These are phyloP conservation scores for Sminthurinus aureus DNA, from an alignment of 2,888 invertebrate species.

Conservation along the genomic window DNA sequence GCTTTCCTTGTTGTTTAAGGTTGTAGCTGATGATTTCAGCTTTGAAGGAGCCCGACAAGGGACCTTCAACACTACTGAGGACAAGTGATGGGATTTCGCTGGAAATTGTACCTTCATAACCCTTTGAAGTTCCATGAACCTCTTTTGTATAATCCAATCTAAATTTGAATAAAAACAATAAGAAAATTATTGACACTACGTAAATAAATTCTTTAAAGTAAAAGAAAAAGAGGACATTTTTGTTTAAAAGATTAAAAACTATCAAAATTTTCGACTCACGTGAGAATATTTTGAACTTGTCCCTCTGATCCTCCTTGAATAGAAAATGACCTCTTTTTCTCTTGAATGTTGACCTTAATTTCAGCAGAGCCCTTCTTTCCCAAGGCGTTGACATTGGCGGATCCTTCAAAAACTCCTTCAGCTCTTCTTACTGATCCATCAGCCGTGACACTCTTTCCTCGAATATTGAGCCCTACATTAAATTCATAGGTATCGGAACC, in stretches of 20 bases:
- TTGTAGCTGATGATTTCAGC: constrained; percentile 1
- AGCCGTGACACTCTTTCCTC: background rate
- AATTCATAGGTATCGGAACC: background rate
- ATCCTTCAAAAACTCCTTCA: constrained; percentile 24
- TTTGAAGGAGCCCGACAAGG: constrained; percentile 13
- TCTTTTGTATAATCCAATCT: constrained; percentile 1
- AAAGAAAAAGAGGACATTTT: background rate
- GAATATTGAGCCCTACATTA: background rate
- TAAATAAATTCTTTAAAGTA: no score
- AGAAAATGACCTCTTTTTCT: background rate
- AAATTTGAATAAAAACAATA: background rate
- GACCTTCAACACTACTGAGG: background rate
- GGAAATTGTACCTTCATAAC: background rate
- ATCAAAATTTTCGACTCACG: constrained; percentile 4
- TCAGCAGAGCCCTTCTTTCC: constrained; percentile 1
- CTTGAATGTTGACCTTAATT: constrained; percentile 12
- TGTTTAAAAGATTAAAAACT: background rate
- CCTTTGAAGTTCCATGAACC: background rate
- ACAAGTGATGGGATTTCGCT: background rate
- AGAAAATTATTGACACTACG: no score
- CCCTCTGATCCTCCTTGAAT: constrained; percentile 16
- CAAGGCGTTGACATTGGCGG: background rate
- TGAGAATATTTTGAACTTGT: constrained; percentile 10
- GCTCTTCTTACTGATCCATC: background rate
- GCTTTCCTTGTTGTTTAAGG: background rate